Evolutionary conservation across 2,113 vertebrate genomes (phyloP).

Genomic region (Fregata magnificens): DNA sequence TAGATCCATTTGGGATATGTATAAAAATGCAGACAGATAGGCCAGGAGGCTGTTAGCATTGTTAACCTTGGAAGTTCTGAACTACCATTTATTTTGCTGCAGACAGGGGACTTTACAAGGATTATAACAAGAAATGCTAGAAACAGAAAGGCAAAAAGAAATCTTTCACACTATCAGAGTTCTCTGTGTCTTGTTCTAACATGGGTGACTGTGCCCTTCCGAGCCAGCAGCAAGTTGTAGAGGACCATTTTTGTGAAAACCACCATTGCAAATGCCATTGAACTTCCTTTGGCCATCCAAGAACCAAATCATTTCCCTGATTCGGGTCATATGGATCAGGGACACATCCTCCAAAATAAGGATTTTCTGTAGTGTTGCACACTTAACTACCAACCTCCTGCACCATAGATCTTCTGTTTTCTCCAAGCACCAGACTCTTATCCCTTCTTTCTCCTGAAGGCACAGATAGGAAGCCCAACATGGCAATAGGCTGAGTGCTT

Average conservation of each 20-base stretch:
- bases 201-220: background rate
- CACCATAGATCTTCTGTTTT: background rate
- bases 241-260: background rate
- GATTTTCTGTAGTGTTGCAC: background rate
- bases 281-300: background rate
- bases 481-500: background rate
- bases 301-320: background rate
- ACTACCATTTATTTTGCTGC: background rate
- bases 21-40: background rate
- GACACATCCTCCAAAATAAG: background rate
- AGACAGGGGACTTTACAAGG: background rate
- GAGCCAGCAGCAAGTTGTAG: background rate
- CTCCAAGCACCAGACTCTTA: background rate
- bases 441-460: background rate
- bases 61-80: background rate
- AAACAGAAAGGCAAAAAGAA: background rate
- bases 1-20: background rate
- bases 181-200: background rate
- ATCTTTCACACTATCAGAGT: background rate
- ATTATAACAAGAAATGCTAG: background rate
- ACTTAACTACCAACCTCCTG: background rate
- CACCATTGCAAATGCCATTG: background rate
- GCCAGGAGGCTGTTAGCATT: background rate
- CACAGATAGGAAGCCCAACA: background rate
- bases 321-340: background rate